Evolutionary conservation across 2,888 invertebrate genomes (phyloP).

Genomic region (Onthophagus sagittarius): DNA sequence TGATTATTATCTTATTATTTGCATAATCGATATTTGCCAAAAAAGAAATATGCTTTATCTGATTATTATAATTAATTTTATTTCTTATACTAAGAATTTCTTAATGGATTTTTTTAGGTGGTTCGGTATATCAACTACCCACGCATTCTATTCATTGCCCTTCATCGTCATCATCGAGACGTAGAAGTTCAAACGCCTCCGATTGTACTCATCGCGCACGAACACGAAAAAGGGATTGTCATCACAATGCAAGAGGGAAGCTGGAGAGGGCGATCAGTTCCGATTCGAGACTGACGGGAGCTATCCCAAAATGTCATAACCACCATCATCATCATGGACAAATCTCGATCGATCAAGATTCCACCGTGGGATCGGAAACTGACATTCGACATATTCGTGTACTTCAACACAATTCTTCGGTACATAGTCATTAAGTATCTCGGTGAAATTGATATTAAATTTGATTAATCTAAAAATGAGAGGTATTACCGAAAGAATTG

Average conservation of each 20-base stretch:
- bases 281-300: constrained; percentile 43
- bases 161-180: constrained; percentile 30
- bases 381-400: constrained; percentile 36
- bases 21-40: neutral
- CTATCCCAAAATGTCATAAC: constrained; percentile 32
- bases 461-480: neutral
- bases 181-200: constrained; percentile 49
- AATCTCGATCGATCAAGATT: constrained; percentile 40
- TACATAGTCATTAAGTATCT: constrained; percentile 23
- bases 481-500: no score
- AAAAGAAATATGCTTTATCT: no score
- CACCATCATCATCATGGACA: constrained; percentile 36
- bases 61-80: neutral
- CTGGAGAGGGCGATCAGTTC: constrained; percentile 45
- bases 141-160: constrained; percentile 33
- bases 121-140: constrained; percentile 41
- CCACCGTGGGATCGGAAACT: constrained; percentile 39
- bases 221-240: constrained; percentile 39
- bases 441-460: neutral
- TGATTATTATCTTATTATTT: neutral
- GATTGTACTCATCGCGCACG: constrained; percentile 43
- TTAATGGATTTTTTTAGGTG: constrained; percentile 31
- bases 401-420: constrained; percentile 19
- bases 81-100: neutral
- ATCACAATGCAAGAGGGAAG: constrained; percentile 32